Base-by-base conservation (phyloP, 2,797 vertebrate species). In the Manis javanica region DNA sequence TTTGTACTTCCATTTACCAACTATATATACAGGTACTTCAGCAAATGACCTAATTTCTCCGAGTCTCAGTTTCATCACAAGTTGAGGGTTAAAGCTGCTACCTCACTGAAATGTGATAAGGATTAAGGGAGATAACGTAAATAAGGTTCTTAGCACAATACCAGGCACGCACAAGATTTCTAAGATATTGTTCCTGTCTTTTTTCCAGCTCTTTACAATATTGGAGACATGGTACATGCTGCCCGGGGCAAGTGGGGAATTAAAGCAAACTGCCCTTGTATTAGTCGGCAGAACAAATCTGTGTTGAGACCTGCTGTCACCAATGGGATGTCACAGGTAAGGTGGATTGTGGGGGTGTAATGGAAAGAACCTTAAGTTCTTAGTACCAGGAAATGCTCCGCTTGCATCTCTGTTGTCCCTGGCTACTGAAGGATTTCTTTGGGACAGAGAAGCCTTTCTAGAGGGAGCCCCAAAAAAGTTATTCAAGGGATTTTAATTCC, bases 221-320 rank as follows among this genome's bases (percentile, higher is more conserved):
- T 99, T 97, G 99, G 99, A 96, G 99, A 99, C 98, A 99, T 99
- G 99, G 99, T 99, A 95, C 99, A 99, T 87, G 99, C 99, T 97
- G 99, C 99, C 46, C 99, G 99, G 97, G 99, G 99, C 87, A 99
- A 99, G 95, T 99, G 99, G 99, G 99, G 99, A 92, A 99, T 99
- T 98, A 99, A 99, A 99, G 99, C 99, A 23, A 99, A 99, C 77
- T 99, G 99, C 97, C 99, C 99, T 0, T 99, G 99, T 98, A 99
- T 99, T 97, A 99, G 98, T 98, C 99, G 99, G 96, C 99, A 99
- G 96, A 99, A 97, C 93, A 99, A 99, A 98, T 99, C 99, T 1
- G 98, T 99, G 51, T 98, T 99, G 97, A 99, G 99, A 97, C 99
- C 99, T 23, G 99, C 99, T 97, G 99, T 99, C 96, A 99, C 99